Conservation (phyloP, 53 echinoderm and acorn worm genomes). For the Arbacia lixula region DNA sequence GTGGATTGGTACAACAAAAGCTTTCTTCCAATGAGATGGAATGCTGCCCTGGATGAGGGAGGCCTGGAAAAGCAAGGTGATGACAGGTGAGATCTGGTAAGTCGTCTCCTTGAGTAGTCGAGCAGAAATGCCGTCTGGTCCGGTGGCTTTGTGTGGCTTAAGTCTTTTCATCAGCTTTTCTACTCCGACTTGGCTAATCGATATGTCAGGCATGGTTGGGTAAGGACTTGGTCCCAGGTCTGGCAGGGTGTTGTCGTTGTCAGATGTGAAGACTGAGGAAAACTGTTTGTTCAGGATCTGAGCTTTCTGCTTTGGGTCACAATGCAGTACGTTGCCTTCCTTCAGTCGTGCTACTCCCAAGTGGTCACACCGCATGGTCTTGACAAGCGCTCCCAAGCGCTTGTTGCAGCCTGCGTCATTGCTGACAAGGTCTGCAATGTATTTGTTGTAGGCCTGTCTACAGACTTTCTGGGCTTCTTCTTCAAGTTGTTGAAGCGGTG, state of each 20-base stretch:
- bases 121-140: constrained; percentile 32
- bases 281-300: constrained; percentile 32
- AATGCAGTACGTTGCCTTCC: constrained; percentile 46
- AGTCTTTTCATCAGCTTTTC: constrained; percentile 58
- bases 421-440: constrained; percentile 22
- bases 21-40: constrained; percentile 55
- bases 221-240: constrained; percentile 34
- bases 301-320: constrained; percentile 7
- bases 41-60: constrained; percentile 59
- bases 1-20: constrained; percentile 45
- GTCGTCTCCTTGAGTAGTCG: constrained; percentile 47
- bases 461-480: constrained; percentile 7
- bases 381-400: constrained; percentile 17
- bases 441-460: constrained; percentile 52
- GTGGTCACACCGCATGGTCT: constrained; percentile 17
- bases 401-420: constrained; percentile 31
- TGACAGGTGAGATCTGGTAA: constrained; percentile 16
- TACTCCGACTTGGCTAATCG: constrained; percentile 29
- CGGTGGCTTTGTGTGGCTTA: constrained; percentile 35
- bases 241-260: constrained; percentile 6
- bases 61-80: constrained; percentile 44
- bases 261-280: constrained; percentile 24
- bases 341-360: constrained; percentile 31
- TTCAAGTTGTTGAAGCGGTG: constrained; percentile 13
- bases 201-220: constrained; percentile 40